phyloP scores from a whole-genome alignment of 2,888 invertebrate species.

The Hedya salicella region DNA sequence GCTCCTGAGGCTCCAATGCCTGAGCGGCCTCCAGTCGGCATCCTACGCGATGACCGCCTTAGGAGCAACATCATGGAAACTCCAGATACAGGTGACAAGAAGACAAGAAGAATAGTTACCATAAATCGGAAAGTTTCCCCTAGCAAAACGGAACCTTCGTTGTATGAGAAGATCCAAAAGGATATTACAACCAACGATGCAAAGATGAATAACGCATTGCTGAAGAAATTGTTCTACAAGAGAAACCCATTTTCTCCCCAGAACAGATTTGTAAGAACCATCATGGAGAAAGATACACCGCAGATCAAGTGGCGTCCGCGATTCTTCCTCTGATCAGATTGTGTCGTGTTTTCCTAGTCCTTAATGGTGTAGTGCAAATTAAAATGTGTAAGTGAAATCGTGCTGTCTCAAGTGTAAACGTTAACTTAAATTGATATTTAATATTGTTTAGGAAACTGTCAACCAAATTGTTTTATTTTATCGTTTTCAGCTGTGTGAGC shows the following conservation, averaged over 20 bases:
- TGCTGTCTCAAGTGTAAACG: slow-evolving; percentile 16
- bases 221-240: slow-evolving; percentile 72
- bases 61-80: slow-evolving; percentile 56
- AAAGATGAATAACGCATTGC: slow-evolving; percentile 67
- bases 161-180: slow-evolving; percentile 62
- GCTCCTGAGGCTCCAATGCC: slow-evolving; percentile 44
- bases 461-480: slow-evolving; percentile 15
- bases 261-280: slow-evolving; percentile 68
- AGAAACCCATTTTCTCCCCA: slow-evolving; percentile 74
- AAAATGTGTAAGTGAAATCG: slow-evolving; percentile 29
- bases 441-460: slow-evolving; percentile 22
- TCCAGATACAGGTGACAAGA: slow-evolving; percentile 38
- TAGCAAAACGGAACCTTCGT: slow-evolving; percentile 54
- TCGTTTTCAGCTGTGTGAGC: background rate
- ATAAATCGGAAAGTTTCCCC: slow-evolving; percentile 61
- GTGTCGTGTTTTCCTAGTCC: background rate
- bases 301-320: slow-evolving; percentile 51
- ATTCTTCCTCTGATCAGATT: slow-evolving; percentile 60
- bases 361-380: slow-evolving; percentile 12
- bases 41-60: slow-evolving; percentile 46
- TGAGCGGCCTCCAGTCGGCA: slow-evolving; percentile 21
- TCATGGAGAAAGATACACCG: slow-evolving; percentile 67
- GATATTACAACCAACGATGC: slow-evolving; percentile 64
- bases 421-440: slow-evolving; percentile 17
- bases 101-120: slow-evolving; percentile 54